A percentile compares a stretch with the other conserved stretches of the same genome.
Evolutionary conservation across 2,113 vertebrate genomes (phyloP).

Genomic region (Ondatra zibethicus): DNA sequence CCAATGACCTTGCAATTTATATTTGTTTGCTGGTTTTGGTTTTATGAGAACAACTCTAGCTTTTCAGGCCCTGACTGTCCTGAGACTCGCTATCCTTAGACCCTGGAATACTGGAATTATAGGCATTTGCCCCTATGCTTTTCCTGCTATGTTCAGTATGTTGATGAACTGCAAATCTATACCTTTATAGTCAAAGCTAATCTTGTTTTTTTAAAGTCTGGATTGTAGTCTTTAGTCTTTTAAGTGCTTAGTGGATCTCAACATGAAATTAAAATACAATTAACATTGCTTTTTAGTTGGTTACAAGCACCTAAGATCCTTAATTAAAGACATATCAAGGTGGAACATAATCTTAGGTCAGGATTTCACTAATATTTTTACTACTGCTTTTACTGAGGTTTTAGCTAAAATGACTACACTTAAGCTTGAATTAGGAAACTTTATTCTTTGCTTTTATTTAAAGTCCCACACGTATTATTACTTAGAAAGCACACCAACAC

Average conservation of each 20-base stretch:
- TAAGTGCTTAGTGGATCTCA: background rate
- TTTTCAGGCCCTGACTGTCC: background rate
- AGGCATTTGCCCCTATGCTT: background rate
- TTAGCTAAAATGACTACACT: background rate
- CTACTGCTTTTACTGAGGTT: background rate
- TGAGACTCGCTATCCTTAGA: background rate
- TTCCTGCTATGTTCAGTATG: background rate
- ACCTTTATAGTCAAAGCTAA: background rate
- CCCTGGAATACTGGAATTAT: background rate
- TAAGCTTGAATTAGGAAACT: background rate
- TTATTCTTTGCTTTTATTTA: background rate
- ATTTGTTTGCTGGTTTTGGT: background rate
- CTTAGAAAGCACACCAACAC: background rate
- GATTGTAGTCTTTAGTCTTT: background rate
- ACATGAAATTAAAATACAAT: constrained; percentile 37
- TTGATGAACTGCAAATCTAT: background rate
- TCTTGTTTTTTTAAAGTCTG: constrained; percentile 11
- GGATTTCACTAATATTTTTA: constrained; percentile 27
- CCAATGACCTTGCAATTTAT: background rate
- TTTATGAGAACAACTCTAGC: background rate
- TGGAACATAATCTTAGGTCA: constrained; percentile 24
- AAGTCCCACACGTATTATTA: background rate
- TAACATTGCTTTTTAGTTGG: constrained; percentile 40
- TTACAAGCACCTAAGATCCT: constrained; percentile 9
- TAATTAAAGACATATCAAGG: constrained; percentile 47